Percentiles rank a stretch among this genome's conserved stretches.
Evolutionary conservation across 2,113 vertebrate genomes (phyloP).

Genomic region (Zootoca vivipara): DNA sequence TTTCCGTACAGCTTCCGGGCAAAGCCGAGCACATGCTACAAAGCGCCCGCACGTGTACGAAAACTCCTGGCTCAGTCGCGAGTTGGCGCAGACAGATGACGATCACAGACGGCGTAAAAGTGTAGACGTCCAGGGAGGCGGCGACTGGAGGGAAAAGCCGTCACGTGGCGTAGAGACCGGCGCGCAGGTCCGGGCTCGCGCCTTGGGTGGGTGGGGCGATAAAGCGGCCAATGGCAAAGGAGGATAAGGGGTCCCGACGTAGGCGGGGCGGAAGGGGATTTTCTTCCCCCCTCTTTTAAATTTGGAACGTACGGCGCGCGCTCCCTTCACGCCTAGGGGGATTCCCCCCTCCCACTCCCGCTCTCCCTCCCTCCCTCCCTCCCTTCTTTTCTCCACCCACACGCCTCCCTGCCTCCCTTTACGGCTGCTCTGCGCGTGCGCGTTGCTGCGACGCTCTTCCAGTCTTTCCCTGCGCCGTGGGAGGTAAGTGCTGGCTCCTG

Average conservation of each 20-base stretch:
- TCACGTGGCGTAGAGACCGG: background rate
- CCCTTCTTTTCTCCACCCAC: background rate
- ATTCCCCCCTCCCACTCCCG: slow-evolving; percentile 50
- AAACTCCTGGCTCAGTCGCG: background rate
- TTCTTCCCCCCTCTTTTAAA: background rate
- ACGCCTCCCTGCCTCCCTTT: background rate
- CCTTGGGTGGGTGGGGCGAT: background rate
- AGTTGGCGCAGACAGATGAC: background rate
- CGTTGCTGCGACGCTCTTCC: slow-evolving; percentile 17
- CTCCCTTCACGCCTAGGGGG: background rate
- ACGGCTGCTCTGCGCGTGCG: slow-evolving; percentile 6
- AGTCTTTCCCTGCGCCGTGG: background rate
- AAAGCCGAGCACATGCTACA: background rate
- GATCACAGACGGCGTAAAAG: fast-evolving
- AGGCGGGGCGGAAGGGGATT: background rate
- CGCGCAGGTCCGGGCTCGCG: background rate
- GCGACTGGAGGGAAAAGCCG: fast-evolving
- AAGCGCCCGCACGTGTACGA: background rate
- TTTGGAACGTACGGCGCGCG: too few relatives aligned
- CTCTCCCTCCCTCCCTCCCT: background rate
- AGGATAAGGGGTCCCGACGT: too few relatives aligned
- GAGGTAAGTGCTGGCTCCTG: background rate
- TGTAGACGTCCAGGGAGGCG: too few relatives aligned
- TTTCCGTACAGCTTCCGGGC: background rate
- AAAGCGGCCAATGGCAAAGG: background rate